A percentile compares a stretch with the other conserved stretches of the same genome.
These are phyloP conservation scores for Vandiemenella viatica DNA, from an alignment of 2,888 invertebrate genomes.

Conservation along the genomic window DNA sequence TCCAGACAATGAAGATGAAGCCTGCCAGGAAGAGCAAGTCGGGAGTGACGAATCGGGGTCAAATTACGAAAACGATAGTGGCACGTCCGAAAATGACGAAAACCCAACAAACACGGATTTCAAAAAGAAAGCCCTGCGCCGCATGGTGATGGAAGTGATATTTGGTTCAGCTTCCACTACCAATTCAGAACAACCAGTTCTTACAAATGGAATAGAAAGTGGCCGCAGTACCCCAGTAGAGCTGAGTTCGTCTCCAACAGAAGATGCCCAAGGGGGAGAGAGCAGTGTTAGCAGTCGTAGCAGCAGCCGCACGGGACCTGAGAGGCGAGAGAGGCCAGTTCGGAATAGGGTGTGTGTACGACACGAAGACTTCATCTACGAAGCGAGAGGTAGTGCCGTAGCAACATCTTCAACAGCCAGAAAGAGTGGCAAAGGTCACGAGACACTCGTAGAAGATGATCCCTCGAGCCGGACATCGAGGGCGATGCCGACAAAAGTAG, in stretches of 20 bases:
- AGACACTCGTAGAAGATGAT: too few relatives aligned
- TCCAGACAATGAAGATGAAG: too few relatives aligned
- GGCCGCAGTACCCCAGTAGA: background rate
- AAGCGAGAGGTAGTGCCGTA: slow-evolving; percentile 24
- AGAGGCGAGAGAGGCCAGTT: slow-evolving; percentile 38
- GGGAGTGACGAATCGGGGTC: too few relatives aligned
- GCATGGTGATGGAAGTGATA: slow-evolving; percentile 30
- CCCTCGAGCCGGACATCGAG: too few relatives aligned
- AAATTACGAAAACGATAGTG: too few relatives aligned
- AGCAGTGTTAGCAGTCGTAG: background rate
- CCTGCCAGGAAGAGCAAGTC: too few relatives aligned
- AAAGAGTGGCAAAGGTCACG: too few relatives aligned
- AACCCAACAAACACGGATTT: too few relatives aligned
- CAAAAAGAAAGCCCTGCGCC: slow-evolving; percentile 13
- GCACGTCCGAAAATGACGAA: too few relatives aligned
- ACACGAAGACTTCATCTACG: slow-evolving; percentile 57
- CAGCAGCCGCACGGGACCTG: slow-evolving; percentile 15
- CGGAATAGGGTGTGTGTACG: slow-evolving; percentile 48
- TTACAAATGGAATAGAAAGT: background rate
- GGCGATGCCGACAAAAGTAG: too few relatives aligned
- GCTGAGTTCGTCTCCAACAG: background rate
- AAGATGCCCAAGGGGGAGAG: background rate
- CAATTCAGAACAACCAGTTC: background rate
- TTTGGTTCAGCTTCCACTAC: slow-evolving; percentile 21
- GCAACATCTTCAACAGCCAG: too few relatives aligned